A percentile compares a stretch with the other conserved stretches of the same genome.
phyloP scores from a whole-genome alignment of 2,113 vertebrate species.

The Syngnathus floridae region DNA sequence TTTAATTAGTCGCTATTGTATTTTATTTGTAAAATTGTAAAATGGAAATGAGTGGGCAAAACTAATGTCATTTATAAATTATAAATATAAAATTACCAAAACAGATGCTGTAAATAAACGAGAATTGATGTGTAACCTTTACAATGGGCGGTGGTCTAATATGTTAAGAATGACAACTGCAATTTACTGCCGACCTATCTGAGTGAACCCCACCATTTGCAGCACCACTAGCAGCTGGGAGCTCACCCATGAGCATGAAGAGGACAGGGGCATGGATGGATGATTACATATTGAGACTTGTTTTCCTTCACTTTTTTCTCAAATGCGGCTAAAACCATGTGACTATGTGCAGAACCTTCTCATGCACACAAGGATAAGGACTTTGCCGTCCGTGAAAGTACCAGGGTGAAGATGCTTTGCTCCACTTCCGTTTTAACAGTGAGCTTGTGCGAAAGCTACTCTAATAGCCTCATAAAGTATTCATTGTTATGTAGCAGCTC shows the following conservation, averaged over 20 bases:
- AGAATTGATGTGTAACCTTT: too few species aligned
- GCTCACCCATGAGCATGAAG: neutral
- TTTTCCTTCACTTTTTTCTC: too few species aligned
- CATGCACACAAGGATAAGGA: neutral
- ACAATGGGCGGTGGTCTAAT: too few species aligned
- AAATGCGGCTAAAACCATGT: neutral
- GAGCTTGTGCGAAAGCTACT: slow-evolving; percentile 2
- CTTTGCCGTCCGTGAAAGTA: neutral
- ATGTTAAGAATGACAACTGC: too few species aligned
- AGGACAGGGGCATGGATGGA: neutral
- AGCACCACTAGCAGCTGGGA: neutral
- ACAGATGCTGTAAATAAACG: too few species aligned
- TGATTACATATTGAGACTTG: neutral
- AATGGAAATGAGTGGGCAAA: too few species aligned
- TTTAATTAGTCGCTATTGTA: too few species aligned
- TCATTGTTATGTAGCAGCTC: slow-evolving; percentile 6
- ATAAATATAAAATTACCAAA: too few species aligned
- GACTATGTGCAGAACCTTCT: neutral
- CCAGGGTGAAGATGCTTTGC: neutral
- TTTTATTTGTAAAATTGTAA: too few species aligned
- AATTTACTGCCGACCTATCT: neutral
- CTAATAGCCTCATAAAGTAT: slow-evolving; percentile 10
- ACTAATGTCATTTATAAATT: too few species aligned
- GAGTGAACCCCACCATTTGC: too few species aligned
- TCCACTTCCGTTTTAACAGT: neutral